Conservation (phyloP, 2,888 invertebrate species). For the Quadroppia sp. region DNA sequence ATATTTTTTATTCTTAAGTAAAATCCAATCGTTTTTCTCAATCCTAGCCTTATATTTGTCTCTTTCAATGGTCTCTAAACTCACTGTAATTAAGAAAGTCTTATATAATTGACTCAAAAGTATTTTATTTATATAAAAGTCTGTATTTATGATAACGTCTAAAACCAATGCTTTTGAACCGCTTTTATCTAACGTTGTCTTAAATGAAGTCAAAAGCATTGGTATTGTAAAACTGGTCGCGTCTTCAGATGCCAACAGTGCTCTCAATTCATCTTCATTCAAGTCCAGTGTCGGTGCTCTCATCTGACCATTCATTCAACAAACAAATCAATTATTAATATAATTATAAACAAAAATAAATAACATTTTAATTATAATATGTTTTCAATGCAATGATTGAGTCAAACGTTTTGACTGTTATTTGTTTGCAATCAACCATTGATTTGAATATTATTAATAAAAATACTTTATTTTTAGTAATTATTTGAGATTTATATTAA, state of each 20-base stretch:
- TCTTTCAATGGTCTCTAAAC: constrained; percentile 19
- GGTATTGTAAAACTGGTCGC: constrained; percentile 17
- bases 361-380: not conserved
- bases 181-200: constrained; percentile 10
- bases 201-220: constrained; percentile 16
- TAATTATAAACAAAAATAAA: not conserved
- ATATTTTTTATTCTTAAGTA: constrained; percentile 31
- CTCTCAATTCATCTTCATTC: constrained; percentile 7
- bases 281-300: constrained; percentile 20
- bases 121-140: constrained; percentile 19
- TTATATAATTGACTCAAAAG: not conserved
- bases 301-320: constrained; percentile 16
- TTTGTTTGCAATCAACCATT: not conserved
- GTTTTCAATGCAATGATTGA: not conserved
- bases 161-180: constrained; percentile 14
- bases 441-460: not conserved
- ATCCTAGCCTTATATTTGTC: constrained; percentile 1
- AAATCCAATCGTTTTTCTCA: constrained; percentile 33
- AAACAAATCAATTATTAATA: not conserved
- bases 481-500: not conserved
- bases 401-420: too few relatives aligned
- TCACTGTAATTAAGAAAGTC: constrained; percentile 31
- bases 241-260: constrained; percentile 28
- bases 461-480: not conserved
- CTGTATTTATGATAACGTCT: constrained; percentile 30